phyloP scores from a whole-genome alignment of 2,888 invertebrate species.

The Epistrophe grossulariae region DNA sequence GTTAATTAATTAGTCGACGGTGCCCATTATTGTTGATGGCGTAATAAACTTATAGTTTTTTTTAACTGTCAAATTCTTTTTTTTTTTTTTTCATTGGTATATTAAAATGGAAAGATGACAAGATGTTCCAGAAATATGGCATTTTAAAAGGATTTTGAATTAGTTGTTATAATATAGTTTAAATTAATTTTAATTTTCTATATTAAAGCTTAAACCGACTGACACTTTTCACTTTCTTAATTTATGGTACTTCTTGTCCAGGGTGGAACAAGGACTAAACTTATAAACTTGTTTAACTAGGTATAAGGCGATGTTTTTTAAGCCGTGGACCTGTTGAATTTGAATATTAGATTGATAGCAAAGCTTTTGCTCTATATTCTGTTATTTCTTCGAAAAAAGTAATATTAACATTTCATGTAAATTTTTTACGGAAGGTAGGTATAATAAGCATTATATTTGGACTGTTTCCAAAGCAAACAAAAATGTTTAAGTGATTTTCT shows the following conservation, averaged over 20 bases:
- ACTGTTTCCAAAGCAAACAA: too few relatives aligned
- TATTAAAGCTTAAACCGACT: neutral
- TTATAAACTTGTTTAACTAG: too few relatives aligned
- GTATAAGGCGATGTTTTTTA: too few relatives aligned
- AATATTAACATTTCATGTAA: too few relatives aligned
- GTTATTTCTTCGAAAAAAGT: too few relatives aligned
- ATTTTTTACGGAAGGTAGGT: too few relatives aligned
- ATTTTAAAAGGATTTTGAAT: conserved; percentile 32
- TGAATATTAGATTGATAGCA: too few relatives aligned
- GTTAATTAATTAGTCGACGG: conserved; percentile 70
- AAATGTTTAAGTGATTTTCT: too few relatives aligned
- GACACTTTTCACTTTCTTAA: neutral
- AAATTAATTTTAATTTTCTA: neutral
- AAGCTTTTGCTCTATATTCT: too few relatives aligned
- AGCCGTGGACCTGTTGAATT: too few relatives aligned
- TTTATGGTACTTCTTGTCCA: neutral
- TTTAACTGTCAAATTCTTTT: conserved; percentile 32
- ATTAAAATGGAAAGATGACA: conserved; percentile 10
- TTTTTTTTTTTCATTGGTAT: neutral
- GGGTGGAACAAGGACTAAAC: too few relatives aligned
- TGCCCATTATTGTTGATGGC: conserved; percentile 54
- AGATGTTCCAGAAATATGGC: conserved; percentile 2
- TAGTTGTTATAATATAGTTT: neutral
- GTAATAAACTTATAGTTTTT: conserved; percentile 45
- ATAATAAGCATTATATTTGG: too few relatives aligned